Evolutionary conservation across 2,797 vertebrate genomes (phyloP).

Genomic region (Enteromius paludinosus): DNA sequence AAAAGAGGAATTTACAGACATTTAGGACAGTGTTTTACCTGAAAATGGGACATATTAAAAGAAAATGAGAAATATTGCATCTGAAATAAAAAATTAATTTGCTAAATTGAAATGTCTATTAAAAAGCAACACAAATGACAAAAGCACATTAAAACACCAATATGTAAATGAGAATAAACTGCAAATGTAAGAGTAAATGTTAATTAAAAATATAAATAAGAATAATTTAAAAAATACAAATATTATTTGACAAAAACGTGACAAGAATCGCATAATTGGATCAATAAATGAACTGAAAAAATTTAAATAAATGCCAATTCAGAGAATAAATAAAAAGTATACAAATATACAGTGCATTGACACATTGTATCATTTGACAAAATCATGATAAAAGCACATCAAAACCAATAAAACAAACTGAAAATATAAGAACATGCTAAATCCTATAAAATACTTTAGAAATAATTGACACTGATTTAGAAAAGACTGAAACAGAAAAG

Average conservation of each 20-base stretch:
- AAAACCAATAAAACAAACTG: not conserved
- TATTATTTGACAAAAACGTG: not conserved
- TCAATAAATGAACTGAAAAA: too few species aligned
- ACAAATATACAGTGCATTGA: not conserved
- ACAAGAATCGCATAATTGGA: too few species aligned
- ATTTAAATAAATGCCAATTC: not conserved
- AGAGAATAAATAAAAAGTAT: not conserved
- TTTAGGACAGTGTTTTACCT: not conserved
- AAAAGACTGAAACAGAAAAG: not conserved
- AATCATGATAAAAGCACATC: not conserved
- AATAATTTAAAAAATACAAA: not conserved
- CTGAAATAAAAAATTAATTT: not conserved
- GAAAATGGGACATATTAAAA: not conserved
- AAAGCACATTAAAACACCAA: not conserved
- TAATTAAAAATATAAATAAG: not conserved
- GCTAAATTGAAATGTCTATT: not conserved
- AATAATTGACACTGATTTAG: not conserved
- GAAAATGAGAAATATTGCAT: not conserved
- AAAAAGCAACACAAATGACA: not conserved
- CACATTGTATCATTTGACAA: not conserved
- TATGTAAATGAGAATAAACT: not conserved
- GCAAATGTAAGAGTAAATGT: not conserved
- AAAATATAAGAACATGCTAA: not conserved
- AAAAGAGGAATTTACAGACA: not conserved
- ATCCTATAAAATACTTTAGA: not conserved